phyloP scores from a whole-genome alignment of 2,888 invertebrate genomes.

The Andrena camellia region DNA sequence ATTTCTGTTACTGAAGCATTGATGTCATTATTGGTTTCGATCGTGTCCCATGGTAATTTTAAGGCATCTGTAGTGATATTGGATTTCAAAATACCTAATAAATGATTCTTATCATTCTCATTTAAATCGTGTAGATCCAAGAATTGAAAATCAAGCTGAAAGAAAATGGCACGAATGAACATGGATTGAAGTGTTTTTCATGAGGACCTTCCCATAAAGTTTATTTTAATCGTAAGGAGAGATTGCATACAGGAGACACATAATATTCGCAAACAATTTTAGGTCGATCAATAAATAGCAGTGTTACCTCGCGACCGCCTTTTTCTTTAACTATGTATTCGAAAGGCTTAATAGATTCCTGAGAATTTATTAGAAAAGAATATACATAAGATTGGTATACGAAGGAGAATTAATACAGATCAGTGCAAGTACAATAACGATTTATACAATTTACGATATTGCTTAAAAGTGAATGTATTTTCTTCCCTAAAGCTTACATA shows the following conservation, averaged over 20 bases:
- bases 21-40: slow-evolving; percentile 72
- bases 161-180: slow-evolving; percentile 31
- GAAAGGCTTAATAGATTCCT: background rate
- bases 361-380: background rate
- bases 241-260: slow-evolving; percentile 8
- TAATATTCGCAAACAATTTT: slow-evolving; percentile 50
- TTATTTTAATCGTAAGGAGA: slow-evolving; percentile 1
- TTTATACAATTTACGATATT: slow-evolving; percentile 8
- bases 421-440: slow-evolving; percentile 4
- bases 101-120: slow-evolving; percentile 73
- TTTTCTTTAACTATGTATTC: background rate
- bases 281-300: slow-evolving; percentile 55
- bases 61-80: slow-evolving; percentile 70
- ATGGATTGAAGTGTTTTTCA: background rate
- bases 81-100: slow-evolving; percentile 76
- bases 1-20: slow-evolving; percentile 62
- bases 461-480: slow-evolving; percentile 1
- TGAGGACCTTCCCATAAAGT: background rate
- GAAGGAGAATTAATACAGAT: slow-evolving; percentile 3
- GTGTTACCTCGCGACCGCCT: slow-evolving; percentile 3
- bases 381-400: background rate
- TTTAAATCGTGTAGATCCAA: slow-evolving; percentile 78
- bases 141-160: slow-evolving; percentile 79
- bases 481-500: background rate
- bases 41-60: slow-evolving; percentile 80